A percentile compares a stretch with the other conserved stretches of the same genome.
phyloP scores from a whole-genome alignment of 1,140 invertebrate genomes.

The Pectinophora gossypiella region DNA sequence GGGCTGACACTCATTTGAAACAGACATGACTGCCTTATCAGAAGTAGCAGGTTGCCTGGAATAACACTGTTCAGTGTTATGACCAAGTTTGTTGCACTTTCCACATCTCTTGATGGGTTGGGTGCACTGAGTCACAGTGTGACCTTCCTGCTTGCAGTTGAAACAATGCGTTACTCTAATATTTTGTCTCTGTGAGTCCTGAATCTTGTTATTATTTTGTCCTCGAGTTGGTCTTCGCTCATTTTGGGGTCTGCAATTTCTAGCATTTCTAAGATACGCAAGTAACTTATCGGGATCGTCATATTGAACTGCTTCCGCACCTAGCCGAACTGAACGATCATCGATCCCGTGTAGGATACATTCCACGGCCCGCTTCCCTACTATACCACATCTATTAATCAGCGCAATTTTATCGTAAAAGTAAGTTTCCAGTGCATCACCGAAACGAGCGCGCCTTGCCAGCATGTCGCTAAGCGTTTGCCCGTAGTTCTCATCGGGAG shows the following conservation, averaged over 20 bases:
- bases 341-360: background rate
- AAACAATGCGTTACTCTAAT: background rate
- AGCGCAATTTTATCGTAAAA: background rate
- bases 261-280: background rate
- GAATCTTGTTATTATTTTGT: background rate
- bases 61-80: too few species aligned
- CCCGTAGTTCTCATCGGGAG: background rate
- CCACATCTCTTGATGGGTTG: background rate
- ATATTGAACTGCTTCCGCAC: background rate
- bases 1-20: background rate
- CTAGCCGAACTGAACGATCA: background rate
- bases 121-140: background rate
- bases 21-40: constrained; percentile 8
- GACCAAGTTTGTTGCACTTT: background rate
- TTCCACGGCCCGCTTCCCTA: background rate
- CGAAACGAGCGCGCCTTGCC: background rate
- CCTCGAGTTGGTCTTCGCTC: background rate
- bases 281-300: background rate
- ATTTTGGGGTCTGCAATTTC: background rate
- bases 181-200: background rate
- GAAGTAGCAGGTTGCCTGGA: too few species aligned
- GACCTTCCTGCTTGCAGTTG: background rate
- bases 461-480: background rate
- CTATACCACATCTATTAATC: background rate
- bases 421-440: background rate